These are phyloP conservation scores for Bicyclus anynana DNA, from an alignment of 1,140 invertebrate genomes.

Conservation along the genomic window DNA sequence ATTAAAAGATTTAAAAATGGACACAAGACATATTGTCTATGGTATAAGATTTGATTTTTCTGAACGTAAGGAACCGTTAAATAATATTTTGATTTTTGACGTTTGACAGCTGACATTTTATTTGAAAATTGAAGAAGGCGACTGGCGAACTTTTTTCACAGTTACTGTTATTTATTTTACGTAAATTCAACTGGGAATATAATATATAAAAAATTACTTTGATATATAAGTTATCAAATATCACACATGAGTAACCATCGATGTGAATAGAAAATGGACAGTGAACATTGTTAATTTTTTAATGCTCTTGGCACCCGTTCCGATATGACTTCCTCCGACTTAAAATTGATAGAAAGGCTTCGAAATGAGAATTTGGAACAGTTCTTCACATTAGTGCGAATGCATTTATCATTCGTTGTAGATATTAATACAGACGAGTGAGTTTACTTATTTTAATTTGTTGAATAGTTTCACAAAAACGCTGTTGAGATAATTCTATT, in stretches of 20 bases:
- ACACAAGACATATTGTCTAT: too few species aligned
- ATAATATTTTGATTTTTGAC: conserved; percentile 32
- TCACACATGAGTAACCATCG: neutral
- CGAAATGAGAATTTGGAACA: conserved; percentile 88
- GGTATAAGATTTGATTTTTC: too few species aligned
- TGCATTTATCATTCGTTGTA: conserved; percentile 94
- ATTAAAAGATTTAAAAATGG: too few species aligned
- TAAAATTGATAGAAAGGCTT: conserved; percentile 78
- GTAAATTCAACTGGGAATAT: neutral
- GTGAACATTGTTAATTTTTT: conserved; percentile 10
- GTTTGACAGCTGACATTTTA: conserved; percentile 17
- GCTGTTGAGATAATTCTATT: too few species aligned
- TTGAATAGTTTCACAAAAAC: neutral
- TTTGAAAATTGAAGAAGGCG: conserved; percentile 37
- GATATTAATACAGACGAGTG: conserved; percentile 90
- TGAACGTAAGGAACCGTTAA: conserved; percentile 21
- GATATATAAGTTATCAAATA: neutral
- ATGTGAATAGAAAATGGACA: neutral
- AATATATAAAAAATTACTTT: neutral
- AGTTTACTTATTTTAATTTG: conserved; percentile 40
- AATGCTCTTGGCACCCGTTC: neutral
- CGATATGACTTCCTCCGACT: conserved; percentile 52
- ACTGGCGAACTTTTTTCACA: neutral
- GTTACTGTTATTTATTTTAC: neutral
- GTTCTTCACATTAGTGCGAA: conserved; percentile 91